phyloP scores from a whole-genome alignment of 2,888 invertebrate species.

The Folsomia candida region DNA sequence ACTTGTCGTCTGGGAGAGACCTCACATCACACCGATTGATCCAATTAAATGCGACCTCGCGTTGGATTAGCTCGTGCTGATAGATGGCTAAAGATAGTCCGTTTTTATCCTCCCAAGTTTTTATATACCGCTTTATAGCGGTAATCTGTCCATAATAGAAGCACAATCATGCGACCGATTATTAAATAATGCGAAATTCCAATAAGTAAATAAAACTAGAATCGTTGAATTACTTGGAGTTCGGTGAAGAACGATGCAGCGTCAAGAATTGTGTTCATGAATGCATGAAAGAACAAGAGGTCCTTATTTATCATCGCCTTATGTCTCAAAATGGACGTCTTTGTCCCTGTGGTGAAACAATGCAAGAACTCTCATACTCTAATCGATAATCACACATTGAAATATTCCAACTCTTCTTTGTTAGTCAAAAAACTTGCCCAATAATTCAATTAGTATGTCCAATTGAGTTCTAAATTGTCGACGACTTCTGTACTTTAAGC shows the following conservation, averaged over 20 bases:
- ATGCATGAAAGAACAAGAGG: no score
- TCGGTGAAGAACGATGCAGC: neutral
- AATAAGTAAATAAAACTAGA: no score
- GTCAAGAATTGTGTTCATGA: no score
- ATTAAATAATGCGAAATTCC: no score
- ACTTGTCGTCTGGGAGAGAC: neutral
- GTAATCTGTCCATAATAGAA: no score
- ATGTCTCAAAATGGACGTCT: no score
- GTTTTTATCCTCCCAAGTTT: neutral
- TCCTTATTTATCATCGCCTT: no score
- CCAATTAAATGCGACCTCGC: neutral
- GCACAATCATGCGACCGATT: no score
- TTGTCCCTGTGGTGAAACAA: no score
- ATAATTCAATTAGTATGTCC: constrained; percentile 54
- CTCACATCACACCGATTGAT: neutral
- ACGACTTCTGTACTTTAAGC: constrained; percentile 63
- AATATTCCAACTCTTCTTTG: no score
- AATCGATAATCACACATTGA: no score
- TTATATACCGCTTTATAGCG: neutral
- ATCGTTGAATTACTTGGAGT: neutral
- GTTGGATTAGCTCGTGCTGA: neutral
- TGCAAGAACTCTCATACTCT: no score
- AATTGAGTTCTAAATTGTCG: constrained; percentile 56
- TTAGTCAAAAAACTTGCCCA: constrained; percentile 26
- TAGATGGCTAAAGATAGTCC: neutral